phyloP scores from a whole-genome alignment of 2,113 vertebrate genomes.

The Cheilinus undulatus region DNA sequence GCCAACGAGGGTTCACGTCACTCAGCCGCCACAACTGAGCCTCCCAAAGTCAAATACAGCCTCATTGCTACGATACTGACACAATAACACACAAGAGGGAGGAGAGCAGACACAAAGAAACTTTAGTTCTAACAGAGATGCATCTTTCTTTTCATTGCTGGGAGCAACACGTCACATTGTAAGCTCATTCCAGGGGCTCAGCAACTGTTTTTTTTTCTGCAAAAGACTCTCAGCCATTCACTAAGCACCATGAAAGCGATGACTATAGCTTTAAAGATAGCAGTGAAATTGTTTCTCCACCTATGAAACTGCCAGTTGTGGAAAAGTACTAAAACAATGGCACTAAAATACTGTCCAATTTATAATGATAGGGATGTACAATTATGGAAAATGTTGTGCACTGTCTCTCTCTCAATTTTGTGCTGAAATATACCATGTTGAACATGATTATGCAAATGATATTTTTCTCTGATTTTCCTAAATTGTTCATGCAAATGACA shows the following conservation, averaged over 20 bases:
- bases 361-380: too few relatives aligned
- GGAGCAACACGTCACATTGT: neutral
- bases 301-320: too few relatives aligned
- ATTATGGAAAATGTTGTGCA: too few relatives aligned
- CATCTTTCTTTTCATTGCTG: constrained; percentile 2
- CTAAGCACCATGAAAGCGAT: neutral
- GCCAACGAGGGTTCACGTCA: constrained; percentile 83
- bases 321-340: too few relatives aligned
- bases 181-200: neutral
- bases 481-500: too few relatives aligned
- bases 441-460: too few relatives aligned
- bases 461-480: too few relatives aligned
- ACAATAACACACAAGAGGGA: constrained; percentile 34
- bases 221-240: neutral
- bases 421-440: too few relatives aligned
- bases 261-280: neutral
- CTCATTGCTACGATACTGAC: constrained; percentile 61
- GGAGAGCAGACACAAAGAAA: neutral
- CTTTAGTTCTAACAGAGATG: constrained; percentile 3
- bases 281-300: neutral
- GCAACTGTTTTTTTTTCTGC: neutral
- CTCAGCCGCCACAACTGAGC: constrained; percentile 62
- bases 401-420: too few relatives aligned
- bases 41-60: constrained; percentile 69
- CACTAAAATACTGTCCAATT: too few relatives aligned